Conservation (phyloP, 2,888 invertebrate genomes). For the Phortica magna region DNA sequence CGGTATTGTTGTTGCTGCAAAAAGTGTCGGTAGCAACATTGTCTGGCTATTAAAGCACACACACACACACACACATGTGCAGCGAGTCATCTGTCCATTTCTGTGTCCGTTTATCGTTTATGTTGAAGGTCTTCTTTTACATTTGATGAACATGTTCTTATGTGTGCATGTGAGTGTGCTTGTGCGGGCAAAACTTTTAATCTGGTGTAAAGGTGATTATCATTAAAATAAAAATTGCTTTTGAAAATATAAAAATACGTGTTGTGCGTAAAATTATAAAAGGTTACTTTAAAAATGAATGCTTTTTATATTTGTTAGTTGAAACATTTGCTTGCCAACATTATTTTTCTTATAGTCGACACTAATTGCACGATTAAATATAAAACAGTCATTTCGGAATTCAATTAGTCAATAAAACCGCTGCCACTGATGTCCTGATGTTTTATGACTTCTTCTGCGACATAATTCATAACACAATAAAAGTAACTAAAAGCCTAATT, state of each 20-base stretch:
- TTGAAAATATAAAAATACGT: not conserved
- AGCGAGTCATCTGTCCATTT: not conserved
- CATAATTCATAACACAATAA: too few relatives aligned
- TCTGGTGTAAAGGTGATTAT: constrained; percentile 34
- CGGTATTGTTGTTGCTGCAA: not conserved
- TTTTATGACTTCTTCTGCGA: too few relatives aligned
- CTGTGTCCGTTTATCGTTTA: not conserved
- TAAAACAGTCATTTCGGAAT: too few relatives aligned
- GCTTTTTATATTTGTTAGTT: too few relatives aligned
- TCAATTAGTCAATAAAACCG: too few relatives aligned
- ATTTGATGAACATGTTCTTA: constrained; percentile 24
- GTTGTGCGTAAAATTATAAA: not conserved
- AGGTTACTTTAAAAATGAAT: not conserved
- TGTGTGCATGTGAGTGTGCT: constrained; percentile 30
- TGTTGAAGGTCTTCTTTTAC: constrained; percentile 1
- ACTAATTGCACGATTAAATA: too few relatives aligned
- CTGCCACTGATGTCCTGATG: too few relatives aligned
- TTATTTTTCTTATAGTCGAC: too few relatives aligned
- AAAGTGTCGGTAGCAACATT: constrained; percentile 14
- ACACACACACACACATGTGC: not conserved
- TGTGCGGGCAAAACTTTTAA: constrained; percentile 34
- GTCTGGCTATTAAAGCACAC: constrained; percentile 29
- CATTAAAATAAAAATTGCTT: constrained; percentile 34
- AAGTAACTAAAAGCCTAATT: too few relatives aligned
- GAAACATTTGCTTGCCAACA: too few relatives aligned